Evolutionary conservation across 2,113 vertebrate genomes (phyloP).

Genomic region (Gymnorhina tibicen): DNA sequence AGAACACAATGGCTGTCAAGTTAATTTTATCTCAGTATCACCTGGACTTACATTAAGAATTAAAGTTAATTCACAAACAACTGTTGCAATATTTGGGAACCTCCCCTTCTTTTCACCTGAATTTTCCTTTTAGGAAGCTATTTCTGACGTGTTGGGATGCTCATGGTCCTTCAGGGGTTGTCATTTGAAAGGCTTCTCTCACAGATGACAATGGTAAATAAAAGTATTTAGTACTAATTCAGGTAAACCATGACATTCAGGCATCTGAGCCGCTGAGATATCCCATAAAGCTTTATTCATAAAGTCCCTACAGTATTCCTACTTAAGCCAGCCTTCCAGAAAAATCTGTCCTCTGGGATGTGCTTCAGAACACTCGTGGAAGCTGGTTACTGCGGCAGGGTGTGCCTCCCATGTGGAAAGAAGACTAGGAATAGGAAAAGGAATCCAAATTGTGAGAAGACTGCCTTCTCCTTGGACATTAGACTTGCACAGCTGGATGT

Average conservation of each 20-base stretch:
- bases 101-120: accelerated
- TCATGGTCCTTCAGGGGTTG: background rate
- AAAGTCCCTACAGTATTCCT: background rate
- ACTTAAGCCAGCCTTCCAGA: background rate
- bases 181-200: background rate
- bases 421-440: background rate
- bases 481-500: background rate
- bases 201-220: background rate
- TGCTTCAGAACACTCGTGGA: background rate
- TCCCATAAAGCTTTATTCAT: background rate
- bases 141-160: background rate
- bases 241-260: background rate
- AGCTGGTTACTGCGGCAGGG: background rate
- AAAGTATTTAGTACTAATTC: background rate
- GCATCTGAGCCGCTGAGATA: background rate
- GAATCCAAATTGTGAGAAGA: background rate
- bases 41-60: background rate
- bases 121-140: background rate
- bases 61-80: background rate
- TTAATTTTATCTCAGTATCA: background rate
- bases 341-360: background rate
- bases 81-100: background rate
- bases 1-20: background rate
- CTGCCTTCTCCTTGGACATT: background rate
- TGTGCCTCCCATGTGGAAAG: background rate